Evolutionary conservation across 2,888 invertebrate species (phyloP).

Genomic region (Nematopogon swammerdamellus): DNA sequence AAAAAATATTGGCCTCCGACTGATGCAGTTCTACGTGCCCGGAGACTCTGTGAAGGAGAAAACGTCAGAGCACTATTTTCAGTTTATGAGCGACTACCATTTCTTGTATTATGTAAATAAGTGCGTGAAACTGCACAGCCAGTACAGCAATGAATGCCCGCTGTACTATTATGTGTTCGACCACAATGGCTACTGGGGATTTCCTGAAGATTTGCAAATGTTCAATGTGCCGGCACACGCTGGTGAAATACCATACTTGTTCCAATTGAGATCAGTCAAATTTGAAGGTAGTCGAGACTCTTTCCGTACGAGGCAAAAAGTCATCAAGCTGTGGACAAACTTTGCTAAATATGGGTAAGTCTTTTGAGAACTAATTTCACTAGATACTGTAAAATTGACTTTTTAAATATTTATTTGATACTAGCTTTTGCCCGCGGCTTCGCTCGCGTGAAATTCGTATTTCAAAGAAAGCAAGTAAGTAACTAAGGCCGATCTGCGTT

Average conservation of each 20-base stretch:
- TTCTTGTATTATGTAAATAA: constrained; percentile 39
- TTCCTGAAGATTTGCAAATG: constrained; percentile 23
- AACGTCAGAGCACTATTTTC: constrained; percentile 33
- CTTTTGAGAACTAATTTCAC: background rate
- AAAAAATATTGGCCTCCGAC: constrained; percentile 28
- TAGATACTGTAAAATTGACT: background rate
- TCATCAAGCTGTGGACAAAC: constrained; percentile 48
- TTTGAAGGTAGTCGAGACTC: constrained; percentile 29
- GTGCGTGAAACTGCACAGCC: constrained; percentile 31
- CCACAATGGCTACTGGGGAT: constrained; percentile 32
- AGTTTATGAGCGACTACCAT: constrained; percentile 38
- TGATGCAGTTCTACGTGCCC: constrained; percentile 35
- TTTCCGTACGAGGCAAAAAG: constrained; percentile 27
- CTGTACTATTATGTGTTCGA: constrained; percentile 40
- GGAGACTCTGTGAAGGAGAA: constrained; percentile 27
- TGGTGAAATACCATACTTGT: constrained; percentile 38
- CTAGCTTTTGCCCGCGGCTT: too few relatives aligned
- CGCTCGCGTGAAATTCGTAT: too few relatives aligned
- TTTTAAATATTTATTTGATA: constrained; percentile 1
- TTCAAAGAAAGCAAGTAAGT: too few relatives aligned
- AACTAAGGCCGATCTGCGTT: too few relatives aligned
- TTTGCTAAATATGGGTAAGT: constrained; percentile 47
- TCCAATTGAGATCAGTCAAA: constrained; percentile 22
- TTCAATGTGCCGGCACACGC: constrained; percentile 34
- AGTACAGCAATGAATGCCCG: constrained; percentile 27